A percentile compares a stretch with the other conserved stretches of the same genome.
phyloP scores from a whole-genome alignment of 1,140 invertebrate species.

The Ceratoteleas bidentatus region DNA sequence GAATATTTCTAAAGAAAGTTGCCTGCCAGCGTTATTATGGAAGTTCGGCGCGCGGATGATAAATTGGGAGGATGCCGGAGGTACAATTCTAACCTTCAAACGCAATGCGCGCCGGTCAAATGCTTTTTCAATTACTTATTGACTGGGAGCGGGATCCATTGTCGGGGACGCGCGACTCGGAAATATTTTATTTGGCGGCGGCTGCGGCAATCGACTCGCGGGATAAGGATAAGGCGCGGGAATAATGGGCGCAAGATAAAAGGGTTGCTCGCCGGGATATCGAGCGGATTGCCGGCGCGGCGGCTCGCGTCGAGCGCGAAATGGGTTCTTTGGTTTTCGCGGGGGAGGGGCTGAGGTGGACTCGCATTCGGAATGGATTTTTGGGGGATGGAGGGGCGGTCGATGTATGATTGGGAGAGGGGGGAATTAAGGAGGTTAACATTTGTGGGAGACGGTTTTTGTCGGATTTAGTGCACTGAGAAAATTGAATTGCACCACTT shows the following conservation, averaged over 20 bases:
- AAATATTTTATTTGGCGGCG: conserved; percentile 43
- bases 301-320: too few species aligned
- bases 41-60: conserved; percentile 51
- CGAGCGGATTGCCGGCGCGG: too few species aligned
- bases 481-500: too few species aligned
- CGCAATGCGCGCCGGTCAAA: conserved; percentile 52
- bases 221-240: conserved; percentile 11
- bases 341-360: too few species aligned
- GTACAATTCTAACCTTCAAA: conserved; percentile 60
- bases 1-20: conserved; percentile 66
- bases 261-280: neutral
- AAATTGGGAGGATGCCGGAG: conserved; percentile 28
- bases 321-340: too few species aligned
- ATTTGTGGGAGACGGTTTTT: too few species aligned
- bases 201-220: conserved; percentile 13
- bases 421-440: too few species aligned
- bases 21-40: conserved; percentile 56
- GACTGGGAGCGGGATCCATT: conserved; percentile 23
- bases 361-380: too few species aligned
- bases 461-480: too few species aligned
- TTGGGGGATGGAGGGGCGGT: too few species aligned
- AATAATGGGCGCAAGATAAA: conserved; percentile 18
- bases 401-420: too few species aligned
- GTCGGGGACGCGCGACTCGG: conserved; percentile 20
- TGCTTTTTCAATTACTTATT: conserved; percentile 52